Evolutionary conservation across 1,140 invertebrate species (phyloP).

Genomic region (Eupristina koningsbergeri): DNA sequence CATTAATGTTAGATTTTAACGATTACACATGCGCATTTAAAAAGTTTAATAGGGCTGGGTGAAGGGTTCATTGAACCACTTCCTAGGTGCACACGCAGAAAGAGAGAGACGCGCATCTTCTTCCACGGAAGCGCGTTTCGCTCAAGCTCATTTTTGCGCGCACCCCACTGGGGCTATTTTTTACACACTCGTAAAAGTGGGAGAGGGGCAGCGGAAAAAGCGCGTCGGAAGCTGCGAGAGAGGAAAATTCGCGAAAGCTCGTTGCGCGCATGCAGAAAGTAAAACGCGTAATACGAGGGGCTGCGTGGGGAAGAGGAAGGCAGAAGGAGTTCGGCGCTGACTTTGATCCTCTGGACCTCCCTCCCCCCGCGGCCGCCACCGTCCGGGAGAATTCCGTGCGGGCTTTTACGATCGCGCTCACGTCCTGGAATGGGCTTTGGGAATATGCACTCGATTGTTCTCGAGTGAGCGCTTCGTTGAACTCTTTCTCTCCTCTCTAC

Average conservation of each 20-base stretch:
- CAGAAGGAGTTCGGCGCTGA: conserved; percentile 17
- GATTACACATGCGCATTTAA: conserved; percentile 19
- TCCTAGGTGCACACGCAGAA: not conserved
- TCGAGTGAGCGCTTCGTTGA: conserved; percentile 1
- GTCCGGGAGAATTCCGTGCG: not conserved
- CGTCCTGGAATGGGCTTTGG: conserved; percentile 10
- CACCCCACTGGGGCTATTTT: conserved; percentile 3
- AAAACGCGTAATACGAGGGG: conserved; percentile 5
- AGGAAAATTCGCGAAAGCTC: conserved; percentile 27
- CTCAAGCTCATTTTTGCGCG: not conserved
- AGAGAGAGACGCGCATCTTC: not conserved
- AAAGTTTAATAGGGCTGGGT: not conserved
- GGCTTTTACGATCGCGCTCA: conserved; percentile 23
- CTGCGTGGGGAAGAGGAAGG: not conserved
- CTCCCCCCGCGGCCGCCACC: not conserved
- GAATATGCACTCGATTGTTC: not conserved
- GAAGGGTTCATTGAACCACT: conserved; percentile 22
- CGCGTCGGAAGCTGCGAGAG: not conserved
- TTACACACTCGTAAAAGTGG: conserved; percentile 32
- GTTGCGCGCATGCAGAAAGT: not conserved
- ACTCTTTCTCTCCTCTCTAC: not conserved
- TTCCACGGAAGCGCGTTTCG: not conserved
- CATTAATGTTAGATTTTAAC: conserved; percentile 11
- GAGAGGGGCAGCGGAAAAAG: not conserved
- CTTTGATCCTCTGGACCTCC: conserved; percentile 19